Evolutionary conservation across 2,113 vertebrate genomes (phyloP).

Genomic region (Diadophis punctatus): DNA sequence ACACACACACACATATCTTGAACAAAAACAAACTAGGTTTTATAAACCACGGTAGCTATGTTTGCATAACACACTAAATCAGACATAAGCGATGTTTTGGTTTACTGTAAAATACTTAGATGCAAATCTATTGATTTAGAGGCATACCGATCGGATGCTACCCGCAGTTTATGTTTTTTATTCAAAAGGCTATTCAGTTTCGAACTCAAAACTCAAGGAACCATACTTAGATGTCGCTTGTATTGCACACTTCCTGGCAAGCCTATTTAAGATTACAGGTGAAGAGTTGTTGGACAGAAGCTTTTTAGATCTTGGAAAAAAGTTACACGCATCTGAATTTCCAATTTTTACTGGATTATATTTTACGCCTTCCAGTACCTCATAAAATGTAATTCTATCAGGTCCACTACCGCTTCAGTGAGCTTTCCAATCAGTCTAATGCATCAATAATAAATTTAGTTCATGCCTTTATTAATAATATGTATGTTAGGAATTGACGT

Average conservation of each 20-base stretch:
- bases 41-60: neutral
- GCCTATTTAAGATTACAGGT: neutral
- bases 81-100: neutral
- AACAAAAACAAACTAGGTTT: neutral
- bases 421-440: neutral
- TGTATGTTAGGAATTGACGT: neutral
- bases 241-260: neutral
- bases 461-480: neutral
- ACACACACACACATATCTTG: neutral
- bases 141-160: neutral
- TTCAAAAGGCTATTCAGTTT: neutral
- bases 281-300: neutral
- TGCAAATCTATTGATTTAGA: neutral
- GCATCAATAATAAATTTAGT: neutral
- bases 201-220: neutral
- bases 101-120: neutral
- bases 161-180: neutral
- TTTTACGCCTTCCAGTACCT: neutral
- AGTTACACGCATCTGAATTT: no score
- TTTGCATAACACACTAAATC: neutral
- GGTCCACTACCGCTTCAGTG: neutral
- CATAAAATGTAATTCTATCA: neutral
- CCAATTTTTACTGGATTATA: no score
- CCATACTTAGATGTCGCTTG: neutral
- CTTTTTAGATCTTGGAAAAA: neutral